A percentile compares a stretch with the other conserved stretches of the same genome.
Conservation (phyloP, 1,140 invertebrate species). For the Drosophila pseudoananassae region DNA sequence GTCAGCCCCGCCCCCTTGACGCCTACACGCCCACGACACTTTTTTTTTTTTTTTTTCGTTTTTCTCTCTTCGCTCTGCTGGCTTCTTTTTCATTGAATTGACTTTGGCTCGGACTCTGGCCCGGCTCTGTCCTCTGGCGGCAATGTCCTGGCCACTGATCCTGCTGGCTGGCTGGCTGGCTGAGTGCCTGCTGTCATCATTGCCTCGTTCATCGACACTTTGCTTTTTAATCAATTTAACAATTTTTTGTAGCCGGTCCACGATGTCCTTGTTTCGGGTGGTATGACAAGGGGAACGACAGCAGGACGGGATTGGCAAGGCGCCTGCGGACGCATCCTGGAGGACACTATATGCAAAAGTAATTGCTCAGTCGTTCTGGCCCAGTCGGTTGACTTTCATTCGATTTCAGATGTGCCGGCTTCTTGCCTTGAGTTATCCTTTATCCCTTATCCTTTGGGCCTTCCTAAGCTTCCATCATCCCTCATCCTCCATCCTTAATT, state of each 20-base stretch:
- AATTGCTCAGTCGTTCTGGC: constrained; percentile 61
- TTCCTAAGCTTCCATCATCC: constrained; percentile 4
- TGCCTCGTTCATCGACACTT: constrained; percentile 82
- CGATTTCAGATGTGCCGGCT: constrained; percentile 3
- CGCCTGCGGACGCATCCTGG: constrained; percentile 7
- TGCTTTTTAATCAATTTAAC: constrained; percentile 82
- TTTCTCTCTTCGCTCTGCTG: not conserved
- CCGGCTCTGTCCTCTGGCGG: no score
- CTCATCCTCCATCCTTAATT: constrained; percentile 45
- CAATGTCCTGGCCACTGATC: constrained; percentile 30
- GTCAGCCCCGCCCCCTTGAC: constrained; percentile 1
- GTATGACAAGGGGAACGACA: not conserved
- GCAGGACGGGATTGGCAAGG: constrained; percentile 3
- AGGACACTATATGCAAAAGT: constrained; percentile 65
- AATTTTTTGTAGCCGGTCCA: constrained; percentile 58
- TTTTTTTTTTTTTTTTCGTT: constrained; percentile 6
- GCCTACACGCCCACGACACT: not conserved
- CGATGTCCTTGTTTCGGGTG: constrained; percentile 21
- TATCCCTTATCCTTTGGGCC: constrained; percentile 1
- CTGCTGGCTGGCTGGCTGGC: constrained; percentile 26
- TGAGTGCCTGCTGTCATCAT: constrained; percentile 72
- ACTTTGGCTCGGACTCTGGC: constrained; percentile 39
- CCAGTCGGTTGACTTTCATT: constrained; percentile 21
- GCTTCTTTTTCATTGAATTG: constrained; percentile 40
- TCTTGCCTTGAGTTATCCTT: constrained; percentile 13